Evolutionary conservation across 2,888 invertebrate genomes (phyloP), one percentile per base, ranked within the genome.

Genomic region (Agriopis marginaria): DNA sequence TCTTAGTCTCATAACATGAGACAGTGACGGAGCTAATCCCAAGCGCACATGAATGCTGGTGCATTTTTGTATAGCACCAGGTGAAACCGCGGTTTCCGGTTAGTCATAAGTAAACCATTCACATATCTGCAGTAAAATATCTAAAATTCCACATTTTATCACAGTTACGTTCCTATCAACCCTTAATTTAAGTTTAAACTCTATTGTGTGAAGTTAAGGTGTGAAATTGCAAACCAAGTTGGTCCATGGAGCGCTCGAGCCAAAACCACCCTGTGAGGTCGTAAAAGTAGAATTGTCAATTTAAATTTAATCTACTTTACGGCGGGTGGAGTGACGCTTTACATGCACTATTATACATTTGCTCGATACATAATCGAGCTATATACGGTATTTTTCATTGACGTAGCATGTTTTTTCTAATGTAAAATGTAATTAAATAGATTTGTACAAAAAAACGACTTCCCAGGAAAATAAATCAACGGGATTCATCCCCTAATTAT

Each of bases 231-330:
- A 47, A 6, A 53, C 44, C 54, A 58, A 53, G 51, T 64, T 50
- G 59, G 60, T 66, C 65, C 72, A 72, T 70, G 74, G 77, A 79
- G 78, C 74, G 70, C 73, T 72, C 72, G 76, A 79, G 80, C 76
- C 70, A 77, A 79, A 79, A 78, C 80, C 81, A 70, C 81, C 79
- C 79, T 23, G 66, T 45, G 54, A 66, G 83, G 80, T 90, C 91
- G 89, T 92, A 91, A 91, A 91, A 86, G 85, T 83, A 32, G 88
- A 90, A 90, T 90, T 91, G 91, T 83, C 91, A 91, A 91, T 92
- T 91, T 90, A 89, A 90, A 92, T 92, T 91, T 91, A 91, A 92
- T 92, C 90, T 88, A 87, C 88, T 91, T 91, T 90, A 91, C 87
- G 86, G 85, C 76, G 79, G 74, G 77, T 61, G 80, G 79, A 80